These are phyloP conservation scores for Brachionichthys hirsutus DNA, from an alignment of 2,113 vertebrate species.

Conservation along the genomic window DNA sequence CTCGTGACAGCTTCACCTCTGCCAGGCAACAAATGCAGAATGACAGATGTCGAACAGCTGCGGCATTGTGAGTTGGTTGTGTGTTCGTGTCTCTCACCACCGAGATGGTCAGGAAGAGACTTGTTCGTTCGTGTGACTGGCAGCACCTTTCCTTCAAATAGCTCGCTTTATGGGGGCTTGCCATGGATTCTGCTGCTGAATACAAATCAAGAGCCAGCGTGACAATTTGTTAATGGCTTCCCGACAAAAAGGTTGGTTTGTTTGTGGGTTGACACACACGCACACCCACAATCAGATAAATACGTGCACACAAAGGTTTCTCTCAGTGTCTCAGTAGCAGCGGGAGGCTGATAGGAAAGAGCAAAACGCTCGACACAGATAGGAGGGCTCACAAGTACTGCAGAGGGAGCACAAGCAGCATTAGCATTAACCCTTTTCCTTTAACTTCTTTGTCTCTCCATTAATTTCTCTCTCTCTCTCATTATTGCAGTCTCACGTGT, in stretches of 20 bases:
- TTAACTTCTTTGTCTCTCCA: conserved; percentile 50
- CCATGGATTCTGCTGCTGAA: conserved; percentile 54
- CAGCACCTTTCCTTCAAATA: conserved; percentile 44
- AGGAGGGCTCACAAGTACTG: conserved; percentile 56
- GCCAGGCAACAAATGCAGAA: conserved; percentile 17
- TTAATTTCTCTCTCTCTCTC: conserved; percentile 51
- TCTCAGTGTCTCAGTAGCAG: conserved; percentile 49
- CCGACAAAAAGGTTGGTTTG: conserved; percentile 47
- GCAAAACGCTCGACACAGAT: conserved; percentile 47
- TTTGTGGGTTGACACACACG: conserved; percentile 25
- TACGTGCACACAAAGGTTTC: conserved; percentile 21
- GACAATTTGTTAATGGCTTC: conserved; percentile 60
- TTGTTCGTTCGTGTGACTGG: conserved; percentile 48
- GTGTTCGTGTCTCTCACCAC: conserved; percentile 39
- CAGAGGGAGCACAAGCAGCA: conserved; percentile 57
- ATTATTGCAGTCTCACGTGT: conserved; percentile 28
- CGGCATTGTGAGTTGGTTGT: conserved; percentile 23
- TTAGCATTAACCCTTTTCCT: conserved; percentile 52
- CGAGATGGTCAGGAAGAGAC: conserved; percentile 28
- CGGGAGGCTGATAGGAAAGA: conserved; percentile 63
- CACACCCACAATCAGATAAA: conserved; percentile 30
- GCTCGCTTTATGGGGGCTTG: conserved; percentile 55
- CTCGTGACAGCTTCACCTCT: conserved; percentile 5
- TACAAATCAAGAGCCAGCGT: conserved; percentile 62
- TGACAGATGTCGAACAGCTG: conserved; percentile 39